Evolutionary conservation across 2,113 vertebrate genomes (phyloP), one percentile per base, ranked within the genome.

Genomic region (Dromiciops gliroides): DNA sequence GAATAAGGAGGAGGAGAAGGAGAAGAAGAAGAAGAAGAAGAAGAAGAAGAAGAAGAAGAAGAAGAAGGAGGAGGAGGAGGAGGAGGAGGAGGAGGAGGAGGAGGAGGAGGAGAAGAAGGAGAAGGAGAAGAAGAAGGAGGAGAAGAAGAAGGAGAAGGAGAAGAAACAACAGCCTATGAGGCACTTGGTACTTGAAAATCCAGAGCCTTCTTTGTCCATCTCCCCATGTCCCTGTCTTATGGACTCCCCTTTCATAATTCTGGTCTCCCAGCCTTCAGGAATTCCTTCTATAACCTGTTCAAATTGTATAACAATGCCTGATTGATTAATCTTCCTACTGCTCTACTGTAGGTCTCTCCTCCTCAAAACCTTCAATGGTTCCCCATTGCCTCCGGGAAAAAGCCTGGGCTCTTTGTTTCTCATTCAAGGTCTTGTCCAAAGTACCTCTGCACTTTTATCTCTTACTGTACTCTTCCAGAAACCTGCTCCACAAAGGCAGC

Each of bases 1-100:
- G 14, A 67, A 26, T 3, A 4, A 24, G 22, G 0, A 52, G 3
- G 16, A 51, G 51, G 14, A 24, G 1, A 0, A 51, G 16, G 1
- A 52, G 51, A 3, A 52, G 23, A 5, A 31, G 23, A n/a, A 56
- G 28, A 60, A 31, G 56, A 60, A 10, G 11, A 67, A n/a, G 31
- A 67, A n/a, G 14, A 67, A 26, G 22, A 4, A 24, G 22, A 0
- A 52, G 3, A 19, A 51, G 51, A 3, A 24, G 1, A 0, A 51
- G 16, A 1, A 52, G 51, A 3, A 52, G 23, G 23, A 56, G 28
- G 37, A 31, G 56, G 37, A 10, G 11, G n/a, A n/a, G 31, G n/a
- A n/a, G 14, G n/a, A 26, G 22, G 3, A 24, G 22, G 0, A 52
- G 3, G 16, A 51, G 51, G 14, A 24, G 1, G 0, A 51, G 16